A percentile compares a stretch with the other conserved stretches of the same genome.
Evolutionary conservation across 2,797 vertebrate species (phyloP).

Genomic region (Acanthopagrus latus): DNA sequence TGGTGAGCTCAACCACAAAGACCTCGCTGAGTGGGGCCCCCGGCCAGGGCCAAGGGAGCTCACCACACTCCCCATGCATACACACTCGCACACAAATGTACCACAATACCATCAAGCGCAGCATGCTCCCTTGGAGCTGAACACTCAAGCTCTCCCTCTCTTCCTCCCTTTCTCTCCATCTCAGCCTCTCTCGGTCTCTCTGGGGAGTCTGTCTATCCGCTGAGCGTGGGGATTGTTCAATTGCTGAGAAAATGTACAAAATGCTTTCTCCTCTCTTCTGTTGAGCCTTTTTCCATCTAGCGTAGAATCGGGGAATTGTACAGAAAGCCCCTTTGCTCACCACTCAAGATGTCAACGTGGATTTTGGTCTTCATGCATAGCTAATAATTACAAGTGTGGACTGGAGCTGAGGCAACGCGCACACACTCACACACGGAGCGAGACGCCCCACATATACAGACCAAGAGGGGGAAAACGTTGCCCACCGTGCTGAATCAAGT

Average conservation of each 20-base stretch:
- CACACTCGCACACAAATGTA: slow-evolving; percentile 65
- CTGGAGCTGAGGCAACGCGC: slow-evolving; percentile 72
- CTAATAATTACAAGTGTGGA: slow-evolving; percentile 94
- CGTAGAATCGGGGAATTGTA: slow-evolving; percentile 86
- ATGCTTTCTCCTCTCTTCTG: slow-evolving; percentile 87
- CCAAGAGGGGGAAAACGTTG: slow-evolving; percentile 26
- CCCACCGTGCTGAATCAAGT: slow-evolving; percentile 64
- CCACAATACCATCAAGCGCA: slow-evolving; percentile 79
- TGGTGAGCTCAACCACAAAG: slow-evolving; percentile 77
- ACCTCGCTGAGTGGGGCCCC: slow-evolving; percentile 76
- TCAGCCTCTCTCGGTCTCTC: slow-evolving; percentile 88
- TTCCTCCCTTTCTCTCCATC: slow-evolving; percentile 72
- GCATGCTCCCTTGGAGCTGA: slow-evolving; percentile 74
- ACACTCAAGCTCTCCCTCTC: slow-evolving; percentile 75
- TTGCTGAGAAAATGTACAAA: slow-evolving; percentile 98
- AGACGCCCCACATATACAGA: slow-evolving; percentile 13
- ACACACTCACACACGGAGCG: slow-evolving; percentile 23
- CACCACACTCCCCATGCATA: slow-evolving; percentile 65
- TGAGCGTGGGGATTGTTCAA: slow-evolving; percentile 94
- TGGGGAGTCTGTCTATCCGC: slow-evolving; percentile 94
- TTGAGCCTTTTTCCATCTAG: slow-evolving; percentile 73
- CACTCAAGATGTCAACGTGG: slow-evolving; percentile 95
- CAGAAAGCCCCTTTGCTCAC: slow-evolving; percentile 92
- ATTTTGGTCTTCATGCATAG: slow-evolving; percentile 95
- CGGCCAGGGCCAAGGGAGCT: slow-evolving; percentile 68